Evolutionary conservation across 2,113 vertebrate genomes (phyloP), one percentile per base, ranked within the genome.

Genomic region (Pogona vitticeps): DNA sequence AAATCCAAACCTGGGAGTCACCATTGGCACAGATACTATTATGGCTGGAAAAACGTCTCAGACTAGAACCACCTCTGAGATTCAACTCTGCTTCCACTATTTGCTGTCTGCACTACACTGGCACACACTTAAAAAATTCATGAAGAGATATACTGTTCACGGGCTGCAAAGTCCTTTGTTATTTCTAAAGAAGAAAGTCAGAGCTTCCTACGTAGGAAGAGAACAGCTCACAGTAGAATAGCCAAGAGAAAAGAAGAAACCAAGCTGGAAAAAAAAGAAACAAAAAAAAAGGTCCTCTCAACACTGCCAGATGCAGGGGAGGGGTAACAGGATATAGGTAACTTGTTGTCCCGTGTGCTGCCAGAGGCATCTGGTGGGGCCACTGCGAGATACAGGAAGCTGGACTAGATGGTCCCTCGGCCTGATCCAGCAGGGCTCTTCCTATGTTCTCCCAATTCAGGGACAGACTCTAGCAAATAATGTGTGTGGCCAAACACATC

Each of bases 31-130:
- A 52, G 7, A 76, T 18, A 65, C 58, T 72, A 56, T 28, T 52
- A 76, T 81, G 23, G 5, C 78, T 86, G 40, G 68, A 12, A 65
- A 81, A 86, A 73, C 28, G 70, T 86, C 88, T 92, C 1, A 40
- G 46, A n/a, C 42, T 20, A 33, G 36, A 73, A 79, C 36, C 52
- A 80, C 71, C 82, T 75, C 56, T 46, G 71, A 84, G 31, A 20
- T 33, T 33, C 38, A 76, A 18, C 21, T n/a, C 36, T 21, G 17
- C 40, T 67, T 65, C 38, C 40, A 65, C 8, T 6, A 17, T 80
- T 80, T 86, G 56, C 28, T 86, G 46, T 52, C 36, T 81, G 31
- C 33, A 36, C 21, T 21, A 20, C 38, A 71, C 36, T 59, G 84
- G 36, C 17, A 78, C 36, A 46, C 14, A 28, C 36, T 80, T 63